Base-by-base conservation (phyloP, 2,888 invertebrate species). In the Drosophila rubida region DNA sequence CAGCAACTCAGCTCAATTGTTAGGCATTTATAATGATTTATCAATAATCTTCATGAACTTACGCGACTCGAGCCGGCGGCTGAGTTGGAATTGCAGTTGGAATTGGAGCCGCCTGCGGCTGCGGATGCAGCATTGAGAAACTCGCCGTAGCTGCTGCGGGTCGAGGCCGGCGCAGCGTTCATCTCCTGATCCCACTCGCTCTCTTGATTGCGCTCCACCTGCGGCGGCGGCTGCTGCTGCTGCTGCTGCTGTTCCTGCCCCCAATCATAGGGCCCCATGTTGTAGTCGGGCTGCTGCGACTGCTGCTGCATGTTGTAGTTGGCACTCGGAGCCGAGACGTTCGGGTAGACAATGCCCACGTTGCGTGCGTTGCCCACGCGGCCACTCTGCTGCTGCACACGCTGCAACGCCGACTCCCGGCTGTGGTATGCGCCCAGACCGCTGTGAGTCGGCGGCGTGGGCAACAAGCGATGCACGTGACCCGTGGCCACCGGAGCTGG, bases 381-480 rank as follows among this genome's bases (percentile, higher is more conserved):
- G 67, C 89, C 89, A 60, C 87, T 88, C 68, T 91, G 90, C 63
- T 90, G 88, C 57, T 90, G 90, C 8, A 88, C 76, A 16, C 90
- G 86, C 49, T 89, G 88, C 55, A 89, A 27, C 11, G 89, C 85
- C 22, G 89, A 51, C 61, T 89, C 90, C 13, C 88, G 87, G 9
- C 87, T 81, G 51, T 89, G 89, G 41, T 68, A 90, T 4, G 80
- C 88, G 11, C 86, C 86, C 3, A 63, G n/a, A 1, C 88, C 80
- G 6, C 73, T 60, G 25, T 84, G 77, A 11, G 72, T 82, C 1
- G 90, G 90, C 19, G 90, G 89, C 0, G 79, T 86, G 2, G 90
- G 90, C 60, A 90, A 50, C 30, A 80, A 49, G 4, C 90, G 89
- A 62, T 89, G 88, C 7, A 67, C 69, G 22, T 65, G 62, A 0